Evolutionary conservation across 2,888 invertebrate species (phyloP), one percentile per base, ranked within the genome.

Genomic region (Rapana venosa): DNA sequence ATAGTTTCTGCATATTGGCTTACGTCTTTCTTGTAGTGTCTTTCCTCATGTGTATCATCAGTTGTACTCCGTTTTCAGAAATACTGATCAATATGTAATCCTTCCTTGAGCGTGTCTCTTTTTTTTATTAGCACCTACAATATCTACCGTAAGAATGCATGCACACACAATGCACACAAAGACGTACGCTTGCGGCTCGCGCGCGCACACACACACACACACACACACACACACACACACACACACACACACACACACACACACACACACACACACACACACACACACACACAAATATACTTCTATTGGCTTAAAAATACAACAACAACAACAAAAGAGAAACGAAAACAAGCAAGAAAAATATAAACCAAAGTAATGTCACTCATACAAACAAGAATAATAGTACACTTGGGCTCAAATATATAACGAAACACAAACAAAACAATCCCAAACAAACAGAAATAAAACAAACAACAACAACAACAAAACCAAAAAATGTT

Each of bases 231-330:
- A 84, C 56, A 15, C 56, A 84, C 81, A 47, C 81, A 81, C 36
- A 26, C 30, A 81, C 81, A 11, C 36, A 81, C 81, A 36, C 81
- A 81, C 22, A 26, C 81, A 36, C 26, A 26, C 26, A 36, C 81
- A 81, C 26, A 26, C 84, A 58, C 84, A 58, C 84, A 58, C 11
- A 11, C 26, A 74, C 74, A n/a, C 30, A 74, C n/a, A n/a, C 30
- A 74, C 30, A n/a, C 74, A 74, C 26, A 74, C 74, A 74, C 74
- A 74, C 74, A 74, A 26, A 74, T n/a, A 74, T n/a, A 74, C 74
- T n/a, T n/a, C 4, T 11, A 0, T n/a, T 6, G 26, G n/a, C n/a
- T 1, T n/a, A 74, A 26, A 11, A 26, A 74, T n/a, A n/a, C n/a
- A n/a, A n/a, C n/a, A n/a, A n/a, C n/a, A n/a, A n/a, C n/a, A n/a